These are phyloP conservation scores for Drosophila virilis DNA, from an alignment of 1,140 invertebrate genomes.

Conservation along the genomic window DNA sequence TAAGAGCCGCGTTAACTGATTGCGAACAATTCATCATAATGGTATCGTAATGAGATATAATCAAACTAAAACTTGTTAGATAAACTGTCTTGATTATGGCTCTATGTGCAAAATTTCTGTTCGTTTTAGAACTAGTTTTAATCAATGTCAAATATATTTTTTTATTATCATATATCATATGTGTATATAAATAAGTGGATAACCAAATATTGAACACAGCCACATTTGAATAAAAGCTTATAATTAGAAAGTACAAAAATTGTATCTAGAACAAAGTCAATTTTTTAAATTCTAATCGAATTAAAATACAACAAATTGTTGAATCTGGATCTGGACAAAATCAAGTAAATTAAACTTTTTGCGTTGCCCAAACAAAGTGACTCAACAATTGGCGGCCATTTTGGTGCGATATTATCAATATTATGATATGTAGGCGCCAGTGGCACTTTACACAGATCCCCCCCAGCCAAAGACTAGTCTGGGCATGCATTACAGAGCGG, in stretches of 20 bases:
- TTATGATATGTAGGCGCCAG: conserved; percentile 74
- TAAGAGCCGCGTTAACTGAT: neutral
- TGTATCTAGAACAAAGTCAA: no score
- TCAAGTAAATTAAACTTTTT: neutral
- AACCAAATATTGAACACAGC: no score
- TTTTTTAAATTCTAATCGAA: no score
- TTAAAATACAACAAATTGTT: no score
- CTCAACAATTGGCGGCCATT: conserved; percentile 58
- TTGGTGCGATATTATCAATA: conserved; percentile 71
- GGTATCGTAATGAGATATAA: neutral
- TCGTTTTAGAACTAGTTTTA: no score
- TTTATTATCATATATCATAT: no score
- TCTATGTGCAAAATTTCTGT: no score
- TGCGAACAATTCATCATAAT: neutral
- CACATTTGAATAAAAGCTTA: no score
- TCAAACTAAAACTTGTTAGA: neutral
- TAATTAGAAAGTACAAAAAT: no score
- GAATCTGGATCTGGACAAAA: no score
- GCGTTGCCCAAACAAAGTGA: conserved; percentile 37
- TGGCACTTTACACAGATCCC: conserved; percentile 77
- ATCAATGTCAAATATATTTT: no score
- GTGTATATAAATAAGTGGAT: no score
- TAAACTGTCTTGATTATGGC: neutral
- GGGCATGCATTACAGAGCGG: conserved; percentile 57
- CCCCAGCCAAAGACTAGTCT: conserved; percentile 33